Conservation (phyloP, 2,113 vertebrate species). For the Calyptomena viridis region DNA sequence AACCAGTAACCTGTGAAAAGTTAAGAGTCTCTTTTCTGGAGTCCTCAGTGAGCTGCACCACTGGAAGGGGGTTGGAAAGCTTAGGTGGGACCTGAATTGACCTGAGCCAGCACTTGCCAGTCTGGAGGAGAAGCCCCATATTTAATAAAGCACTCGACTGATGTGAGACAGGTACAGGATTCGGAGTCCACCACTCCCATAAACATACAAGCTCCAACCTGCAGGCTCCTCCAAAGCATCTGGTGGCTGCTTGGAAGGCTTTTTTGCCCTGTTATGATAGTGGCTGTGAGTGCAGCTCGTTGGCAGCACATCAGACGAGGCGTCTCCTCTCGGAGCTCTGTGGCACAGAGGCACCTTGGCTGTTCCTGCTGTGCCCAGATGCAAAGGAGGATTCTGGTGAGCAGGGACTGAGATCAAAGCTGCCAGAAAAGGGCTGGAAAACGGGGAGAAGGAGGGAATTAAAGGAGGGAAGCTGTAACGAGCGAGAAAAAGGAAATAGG, state of each 20-base stretch:
- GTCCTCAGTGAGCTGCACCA: neutral
- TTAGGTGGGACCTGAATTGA: neutral
- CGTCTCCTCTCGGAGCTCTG: neutral
- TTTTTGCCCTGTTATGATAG: constrained; percentile 9
- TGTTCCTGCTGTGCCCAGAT: neutral
- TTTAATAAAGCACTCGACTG: neutral
- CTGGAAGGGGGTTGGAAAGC: neutral
- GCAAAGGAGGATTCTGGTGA: neutral
- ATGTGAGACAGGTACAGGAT: neutral
- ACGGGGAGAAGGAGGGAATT: neutral
- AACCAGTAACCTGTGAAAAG: neutral
- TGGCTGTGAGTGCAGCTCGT: neutral
- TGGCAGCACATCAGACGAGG: constrained; percentile 46
- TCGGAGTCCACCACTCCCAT: constrained; percentile 33
- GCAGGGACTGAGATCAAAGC: neutral
- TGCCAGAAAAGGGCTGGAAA: neutral
- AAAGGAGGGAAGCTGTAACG: neutral
- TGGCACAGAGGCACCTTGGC: neutral
- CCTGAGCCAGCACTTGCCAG: neutral
- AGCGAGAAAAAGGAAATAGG: constrained; percentile 20
- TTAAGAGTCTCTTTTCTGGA: neutral
- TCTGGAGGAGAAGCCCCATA: neutral
- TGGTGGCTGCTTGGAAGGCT: constrained; percentile 23
- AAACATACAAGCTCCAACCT: constrained; percentile 42
- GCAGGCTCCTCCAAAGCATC: constrained; percentile 25